A percentile compares a stretch with the other conserved stretches of the same genome.
Evolutionary conservation across 64 coral and sea anemone genomes (phyloP).

Genomic region (Hydrozoanthus tunicans): DNA sequence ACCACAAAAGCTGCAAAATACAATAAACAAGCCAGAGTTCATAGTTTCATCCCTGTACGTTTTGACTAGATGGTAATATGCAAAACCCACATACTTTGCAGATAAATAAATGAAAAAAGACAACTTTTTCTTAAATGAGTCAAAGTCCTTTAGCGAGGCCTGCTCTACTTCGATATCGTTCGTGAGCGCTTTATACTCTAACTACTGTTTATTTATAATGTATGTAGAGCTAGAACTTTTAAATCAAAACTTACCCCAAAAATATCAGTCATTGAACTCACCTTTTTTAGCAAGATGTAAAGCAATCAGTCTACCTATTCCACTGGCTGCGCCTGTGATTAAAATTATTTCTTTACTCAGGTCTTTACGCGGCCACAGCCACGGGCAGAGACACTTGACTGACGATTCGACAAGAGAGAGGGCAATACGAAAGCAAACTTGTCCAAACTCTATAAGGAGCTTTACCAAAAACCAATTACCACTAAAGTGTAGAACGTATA

Average conservation of each 20-base stretch:
- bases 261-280: slow-evolving; percentile 24
- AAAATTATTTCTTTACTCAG: slow-evolving; percentile 67
- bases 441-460: slow-evolving; percentile 28
- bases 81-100: not conserved
- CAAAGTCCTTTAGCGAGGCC: not conserved
- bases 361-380: slow-evolving; percentile 31
- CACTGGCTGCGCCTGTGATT: slow-evolving; percentile 81
- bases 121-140: not conserved
- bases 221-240: not conserved
- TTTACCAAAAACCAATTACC: slow-evolving; percentile 73
- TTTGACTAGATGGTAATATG: not conserved
- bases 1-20: not conserved
- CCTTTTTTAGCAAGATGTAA: slow-evolving; percentile 74
- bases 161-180: too few species aligned
- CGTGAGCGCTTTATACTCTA: too few species aligned
- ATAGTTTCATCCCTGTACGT: not conserved
- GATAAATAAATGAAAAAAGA: not conserved
- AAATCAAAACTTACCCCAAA: not conserved
- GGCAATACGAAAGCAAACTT: slow-evolving; percentile 20
- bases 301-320: slow-evolving; percentile 81
- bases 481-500: slow-evolving; percentile 77
- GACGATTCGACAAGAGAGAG: slow-evolving; percentile 46
- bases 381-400: slow-evolving; percentile 59
- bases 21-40: not conserved
- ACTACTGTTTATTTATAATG: not conserved